Evolutionary conservation across 2,888 invertebrate genomes (phyloP).

Genomic region (Nomada fucata): DNA sequence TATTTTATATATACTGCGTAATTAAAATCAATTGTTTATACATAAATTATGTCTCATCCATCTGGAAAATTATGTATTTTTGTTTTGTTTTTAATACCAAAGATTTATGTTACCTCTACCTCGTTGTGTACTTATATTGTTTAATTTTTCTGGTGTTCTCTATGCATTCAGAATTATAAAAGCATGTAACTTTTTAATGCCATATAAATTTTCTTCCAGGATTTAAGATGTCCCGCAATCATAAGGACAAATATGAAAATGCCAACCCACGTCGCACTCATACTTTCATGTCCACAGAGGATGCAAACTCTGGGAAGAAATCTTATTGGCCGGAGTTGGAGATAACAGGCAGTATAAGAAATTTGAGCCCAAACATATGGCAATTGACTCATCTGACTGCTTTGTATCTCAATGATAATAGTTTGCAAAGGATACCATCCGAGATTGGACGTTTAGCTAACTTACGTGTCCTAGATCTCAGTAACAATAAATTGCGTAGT

Average conservation of each 20-base stretch:
- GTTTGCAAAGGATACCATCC: constrained; percentile 94
- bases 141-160: background rate
- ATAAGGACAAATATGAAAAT: constrained; percentile 96
- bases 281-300: constrained; percentile 96
- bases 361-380: constrained; percentile 96
- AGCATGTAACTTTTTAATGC: no score
- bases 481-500: constrained; percentile 96
- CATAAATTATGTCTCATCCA: no score
- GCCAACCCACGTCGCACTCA: constrained; percentile 92
- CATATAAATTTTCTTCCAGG: constrained; percentile 64
- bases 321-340: constrained; percentile 96
- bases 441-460: constrained; percentile 94
- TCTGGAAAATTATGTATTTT: no score
- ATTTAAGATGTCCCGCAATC: constrained; percentile 85
- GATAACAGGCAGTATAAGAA: constrained; percentile 97
- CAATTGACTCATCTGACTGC: constrained; percentile 96
- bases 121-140: background rate
- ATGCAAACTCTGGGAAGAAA: constrained; percentile 96
- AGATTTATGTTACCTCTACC: no score
- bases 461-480: constrained; percentile 95
- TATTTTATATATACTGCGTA: background rate
- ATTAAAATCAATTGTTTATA: background rate
- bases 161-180: no score
- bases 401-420: constrained; percentile 98
- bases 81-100: no score